Base-by-base conservation (phyloP, 2,113 vertebrate species). In the Serilophus lunatus region DNA sequence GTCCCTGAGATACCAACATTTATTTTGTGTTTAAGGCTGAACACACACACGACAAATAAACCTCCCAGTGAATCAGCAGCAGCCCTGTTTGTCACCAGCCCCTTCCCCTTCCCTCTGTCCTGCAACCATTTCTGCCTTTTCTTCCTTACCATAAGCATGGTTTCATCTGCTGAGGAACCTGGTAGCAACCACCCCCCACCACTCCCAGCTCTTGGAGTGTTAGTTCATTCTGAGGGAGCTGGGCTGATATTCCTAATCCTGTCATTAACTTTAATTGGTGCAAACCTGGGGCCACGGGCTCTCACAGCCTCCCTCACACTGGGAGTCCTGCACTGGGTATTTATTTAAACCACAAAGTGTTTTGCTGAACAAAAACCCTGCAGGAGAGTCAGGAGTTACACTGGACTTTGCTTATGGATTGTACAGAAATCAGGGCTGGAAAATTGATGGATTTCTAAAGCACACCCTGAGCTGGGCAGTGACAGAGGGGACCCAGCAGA, bases 101-200 rank as follows among this genome's bases (percentile, higher is more conserved):
- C 28, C 40, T 31, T 40, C 35, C 10, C 1, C 23, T 6, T 61
- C 13, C n/a, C 44, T 35, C 81, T 18, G 12, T 20, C 76, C 44
- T 13, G 17, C 5, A 1, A 22, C 4, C 6, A 50, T 13, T 44
- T 4, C 3, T 16, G 29, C 3, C 24, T 22, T 36, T 35, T 3
- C n/a, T 23, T 12, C 14, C 45, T 54, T 10, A 0, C 6, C 2
- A 10, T 1, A 26, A 53, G 20, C 36, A 5, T 0, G 1, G 49
- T 10, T 35, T 19, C 7, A 44, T 1, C 35, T 15, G 47, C 3
- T 10, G 1, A 75, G 65, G 45, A 68, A 3, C 17, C 33, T 4
- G 42, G 6, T 3, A 25, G 42, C 54, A 40, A 19, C 47, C 70
- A 28, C 3, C 57, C 10, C 18, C 10, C 40, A 13, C 25, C 42